Conservation (phyloP, 2,797 vertebrate species). For the Vireo griseus region DNA sequence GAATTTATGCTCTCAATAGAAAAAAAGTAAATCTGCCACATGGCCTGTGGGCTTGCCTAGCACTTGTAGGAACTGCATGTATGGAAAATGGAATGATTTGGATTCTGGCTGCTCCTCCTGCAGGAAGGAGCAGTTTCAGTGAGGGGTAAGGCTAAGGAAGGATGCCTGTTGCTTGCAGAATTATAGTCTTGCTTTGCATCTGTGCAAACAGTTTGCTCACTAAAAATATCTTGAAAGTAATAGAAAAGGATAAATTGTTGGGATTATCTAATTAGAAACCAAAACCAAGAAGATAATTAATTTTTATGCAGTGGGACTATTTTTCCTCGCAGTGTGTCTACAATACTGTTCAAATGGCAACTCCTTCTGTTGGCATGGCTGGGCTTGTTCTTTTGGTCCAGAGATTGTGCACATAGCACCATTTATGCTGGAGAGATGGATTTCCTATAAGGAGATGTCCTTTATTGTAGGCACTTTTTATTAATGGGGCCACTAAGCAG, state of each 20-base stretch:
- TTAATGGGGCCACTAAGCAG: background rate
- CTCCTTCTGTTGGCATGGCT: rapidly evolving
- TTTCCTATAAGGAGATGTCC: background rate
- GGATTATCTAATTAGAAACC: background rate
- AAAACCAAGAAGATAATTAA: background rate
- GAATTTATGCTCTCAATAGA: background rate
- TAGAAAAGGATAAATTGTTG: background rate
- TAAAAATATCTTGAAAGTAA: background rate
- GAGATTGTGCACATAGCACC: background rate
- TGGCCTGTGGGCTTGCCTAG: background rate
- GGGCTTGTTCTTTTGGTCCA: background rate
- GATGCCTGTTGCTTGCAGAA: background rate
- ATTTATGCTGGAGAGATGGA: background rate
- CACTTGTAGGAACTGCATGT: background rate
- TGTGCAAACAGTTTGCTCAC: background rate
- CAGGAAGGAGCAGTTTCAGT: background rate
- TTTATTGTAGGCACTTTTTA: background rate
- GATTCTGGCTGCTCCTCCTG: background rate
- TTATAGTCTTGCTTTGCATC: background rate
- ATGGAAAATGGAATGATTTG: background rate
- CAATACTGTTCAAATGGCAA: background rate
- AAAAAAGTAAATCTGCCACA: background rate
- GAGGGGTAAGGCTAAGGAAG: background rate
- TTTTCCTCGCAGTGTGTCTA: background rate
- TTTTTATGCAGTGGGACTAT: background rate